A percentile compares a stretch with the other conserved stretches of the same genome.
phyloP scores from a whole-genome alignment of 2,113 vertebrate species.

The Marmota flaviventris region DNA sequence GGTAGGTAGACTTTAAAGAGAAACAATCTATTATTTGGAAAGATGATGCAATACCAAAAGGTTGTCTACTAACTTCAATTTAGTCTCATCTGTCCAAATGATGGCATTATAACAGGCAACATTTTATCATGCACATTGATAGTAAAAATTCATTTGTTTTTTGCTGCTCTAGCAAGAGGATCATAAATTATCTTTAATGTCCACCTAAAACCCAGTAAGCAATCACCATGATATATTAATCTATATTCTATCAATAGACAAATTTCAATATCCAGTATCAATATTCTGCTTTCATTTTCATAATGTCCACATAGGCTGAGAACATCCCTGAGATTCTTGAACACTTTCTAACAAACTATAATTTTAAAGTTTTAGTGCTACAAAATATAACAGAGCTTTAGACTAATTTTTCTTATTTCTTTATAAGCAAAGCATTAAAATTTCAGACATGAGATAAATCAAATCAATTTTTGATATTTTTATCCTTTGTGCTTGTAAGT shows the following conservation, averaged over 20 bases:
- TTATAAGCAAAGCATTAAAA: neutral
- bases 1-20: neutral
- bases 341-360: neutral
- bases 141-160: slow-evolving; percentile 72
- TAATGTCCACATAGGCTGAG: neutral
- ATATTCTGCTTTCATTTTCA: slow-evolving; percentile 60
- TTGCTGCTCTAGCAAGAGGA: slow-evolving; percentile 71
- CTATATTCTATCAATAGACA: slow-evolving; percentile 62
- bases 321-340: neutral
- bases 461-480: neutral
- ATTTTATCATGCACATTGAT: slow-evolving; percentile 73
- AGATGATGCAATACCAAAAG: slow-evolving; percentile 53
- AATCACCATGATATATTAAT: slow-evolving; percentile 75
- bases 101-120: slow-evolving; percentile 59
- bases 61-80: slow-evolving; percentile 71
- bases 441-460: neutral
- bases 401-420: neutral
- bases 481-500: neutral
- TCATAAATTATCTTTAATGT: slow-evolving; percentile 80
- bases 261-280: slow-evolving; percentile 56
- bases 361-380: neutral
- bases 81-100: slow-evolving; percentile 67
- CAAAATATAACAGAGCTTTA: neutral
- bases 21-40: slow-evolving; percentile 70
- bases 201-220: slow-evolving; percentile 60